Evolutionary conservation across 2,888 invertebrate species (phyloP), one percentile per base, ranked within the genome.

Genomic region (Scotopteryx bipunctaria): DNA sequence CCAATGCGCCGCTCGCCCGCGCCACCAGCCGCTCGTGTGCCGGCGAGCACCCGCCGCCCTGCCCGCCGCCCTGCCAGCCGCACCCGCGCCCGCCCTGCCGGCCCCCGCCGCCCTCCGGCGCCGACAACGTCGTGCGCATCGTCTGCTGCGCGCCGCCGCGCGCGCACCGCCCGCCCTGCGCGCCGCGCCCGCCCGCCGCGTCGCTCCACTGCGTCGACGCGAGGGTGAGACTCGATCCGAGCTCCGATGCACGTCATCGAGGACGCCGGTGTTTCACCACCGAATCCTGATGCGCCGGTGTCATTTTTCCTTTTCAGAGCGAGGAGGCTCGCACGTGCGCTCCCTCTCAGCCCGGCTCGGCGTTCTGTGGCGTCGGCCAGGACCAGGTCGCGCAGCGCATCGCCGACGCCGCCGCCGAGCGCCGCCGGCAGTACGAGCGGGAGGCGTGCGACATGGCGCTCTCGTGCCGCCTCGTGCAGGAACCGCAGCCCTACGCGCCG

Each of bases 111-210:
- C 33, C 44, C 25, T 6, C 27, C 42, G 19, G 25, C 32, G 37
- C 21, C 1, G 44, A 9, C 17, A 44, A 48, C 40, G 71, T 64
- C 13, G 35, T 54, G 55, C 69, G 70, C 57, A 53, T 64, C 42
- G 63, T 66, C 29, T 78, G 76, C 69, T 71, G 73, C 59, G 62
- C 73, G 40, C 67, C 71, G 33, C 51, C 65, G 8, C 53, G 38
- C 33, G 60, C 62, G 21, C 25, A 17, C n/a, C 68, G 69, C 23
- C 72, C 74, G 4, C 76, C 74, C 8, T 73, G 67, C 57, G 17
- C 63, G 16, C 41, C 43, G 11, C 44, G 32, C 3, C 29, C 41
- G 2, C 40, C 46, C n/a, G 42, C 51, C 5, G 25, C 45, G 2
- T 8, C 63, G 13, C 56, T 59, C 45, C 27, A 57, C 37, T 68